phyloP scores from a whole-genome alignment of 1,140 invertebrate species.

The Protaetia brevitarsis region DNA sequence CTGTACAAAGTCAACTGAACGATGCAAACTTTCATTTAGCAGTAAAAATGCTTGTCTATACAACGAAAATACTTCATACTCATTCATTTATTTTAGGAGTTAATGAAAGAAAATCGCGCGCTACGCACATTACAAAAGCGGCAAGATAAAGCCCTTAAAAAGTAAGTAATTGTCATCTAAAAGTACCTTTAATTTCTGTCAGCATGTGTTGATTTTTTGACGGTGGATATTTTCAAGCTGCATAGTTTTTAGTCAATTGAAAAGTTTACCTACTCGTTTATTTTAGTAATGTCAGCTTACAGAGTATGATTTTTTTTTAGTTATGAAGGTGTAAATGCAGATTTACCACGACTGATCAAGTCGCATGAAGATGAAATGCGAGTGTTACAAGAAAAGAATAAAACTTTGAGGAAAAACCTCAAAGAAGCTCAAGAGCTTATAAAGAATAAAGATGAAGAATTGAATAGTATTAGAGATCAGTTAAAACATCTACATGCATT shows the following conservation, averaged over 20 bases:
- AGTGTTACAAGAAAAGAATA: slow-evolving; percentile 65
- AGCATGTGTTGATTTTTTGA: no score
- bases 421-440: slow-evolving; percentile 59
- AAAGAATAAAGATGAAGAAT: slow-evolving; percentile 65
- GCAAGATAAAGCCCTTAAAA: slow-evolving; percentile 68
- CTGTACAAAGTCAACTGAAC: slow-evolving; percentile 73
- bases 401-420: slow-evolving; percentile 61
- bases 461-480: slow-evolving; percentile 61
- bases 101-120: slow-evolving; percentile 70
- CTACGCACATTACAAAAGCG: slow-evolving; percentile 70
- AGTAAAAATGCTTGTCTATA: slow-evolving; percentile 48
- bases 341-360: slow-evolving; percentile 66
- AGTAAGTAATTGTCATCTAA: no score
- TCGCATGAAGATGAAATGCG: slow-evolving; percentile 75
- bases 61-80: neutral
- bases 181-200: no score
- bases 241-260: no score
- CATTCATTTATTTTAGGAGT: slow-evolving; percentile 55
- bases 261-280: no score
- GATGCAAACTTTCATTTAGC: slow-evolving; percentile 75
- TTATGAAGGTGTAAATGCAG: slow-evolving; percentile 72
- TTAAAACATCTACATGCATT: slow-evolving; percentile 66
- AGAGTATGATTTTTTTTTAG: slow-evolving; percentile 46
- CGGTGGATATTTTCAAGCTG: no score
- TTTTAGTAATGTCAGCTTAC: no score